phyloP scores from a whole-genome alignment of 1,140 invertebrate species.

The Drosophila watanabei region DNA sequence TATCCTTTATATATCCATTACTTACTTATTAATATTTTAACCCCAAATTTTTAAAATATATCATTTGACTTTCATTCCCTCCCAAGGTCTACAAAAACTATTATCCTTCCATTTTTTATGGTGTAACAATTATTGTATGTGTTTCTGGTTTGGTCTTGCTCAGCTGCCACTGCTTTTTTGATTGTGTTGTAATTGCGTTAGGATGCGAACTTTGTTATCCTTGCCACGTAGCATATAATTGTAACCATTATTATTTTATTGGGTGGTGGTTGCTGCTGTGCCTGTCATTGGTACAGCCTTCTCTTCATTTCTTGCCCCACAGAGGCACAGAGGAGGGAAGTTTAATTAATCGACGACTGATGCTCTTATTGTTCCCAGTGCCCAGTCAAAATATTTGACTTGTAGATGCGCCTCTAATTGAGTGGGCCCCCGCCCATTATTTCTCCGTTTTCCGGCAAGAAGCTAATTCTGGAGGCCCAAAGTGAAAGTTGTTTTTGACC shows the following conservation, averaged over 20 bases:
- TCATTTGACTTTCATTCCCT: too few species aligned
- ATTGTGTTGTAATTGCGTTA: conserved; percentile 79
- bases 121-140: conserved; percentile 32
- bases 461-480: conserved; percentile 13
- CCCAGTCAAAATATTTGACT: conserved; percentile 78
- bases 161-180: conserved; percentile 56
- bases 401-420: conserved; percentile 80
- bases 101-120: conserved; percentile 10
- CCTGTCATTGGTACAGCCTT: conserved; percentile 26
- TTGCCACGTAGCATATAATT: conserved; percentile 73
- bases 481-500: conserved; percentile 69
- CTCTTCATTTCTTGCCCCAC: background rate
- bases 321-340: conserved; percentile 10
- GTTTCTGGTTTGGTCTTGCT: conserved; percentile 33
- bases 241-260: conserved; percentile 81
- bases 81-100: background rate
- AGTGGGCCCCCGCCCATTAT: conserved; percentile 28
- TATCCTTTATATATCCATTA: too few species aligned
- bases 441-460: conserved; percentile 8
- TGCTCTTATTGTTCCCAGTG: conserved; percentile 68
- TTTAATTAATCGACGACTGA: conserved; percentile 78
- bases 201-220: conserved; percentile 58
- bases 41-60: background rate
- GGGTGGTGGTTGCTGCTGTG: conserved; percentile 58
- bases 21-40: background rate